Conservation (phyloP, 2,113 vertebrate genomes). For the Acanthisitta chloris region DNA sequence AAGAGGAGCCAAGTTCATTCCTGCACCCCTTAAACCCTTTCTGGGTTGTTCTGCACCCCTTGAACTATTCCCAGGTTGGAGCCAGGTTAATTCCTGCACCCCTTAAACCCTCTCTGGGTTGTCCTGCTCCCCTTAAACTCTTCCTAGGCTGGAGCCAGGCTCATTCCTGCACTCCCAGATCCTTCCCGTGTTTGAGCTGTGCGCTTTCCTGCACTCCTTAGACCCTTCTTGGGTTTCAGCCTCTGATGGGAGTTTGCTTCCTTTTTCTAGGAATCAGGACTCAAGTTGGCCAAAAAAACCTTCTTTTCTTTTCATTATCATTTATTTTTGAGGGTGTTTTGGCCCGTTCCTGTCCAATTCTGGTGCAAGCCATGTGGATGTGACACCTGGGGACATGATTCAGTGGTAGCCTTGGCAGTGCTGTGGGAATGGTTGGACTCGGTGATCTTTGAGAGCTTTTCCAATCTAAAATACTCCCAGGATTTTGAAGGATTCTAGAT, state of each 20-base stretch:
- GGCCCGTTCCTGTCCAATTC: not conserved
- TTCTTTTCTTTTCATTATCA: no score
- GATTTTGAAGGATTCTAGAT: no score
- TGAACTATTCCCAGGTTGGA: rapidly evolving
- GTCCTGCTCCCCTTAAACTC: no score
- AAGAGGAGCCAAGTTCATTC: not conserved
- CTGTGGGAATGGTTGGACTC: rapidly evolving
- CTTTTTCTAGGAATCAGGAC: not conserved
- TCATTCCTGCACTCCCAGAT: not conserved
- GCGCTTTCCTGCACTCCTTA: not conserved
- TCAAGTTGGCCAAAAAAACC: not conserved
- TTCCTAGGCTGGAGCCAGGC: no score
- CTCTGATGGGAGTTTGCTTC: not conserved
- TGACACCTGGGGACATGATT: not conserved
- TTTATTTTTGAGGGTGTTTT: not conserved
- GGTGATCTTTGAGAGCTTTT: not conserved
- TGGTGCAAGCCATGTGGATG: not conserved
- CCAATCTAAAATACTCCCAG: no score
- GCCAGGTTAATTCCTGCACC: not conserved
- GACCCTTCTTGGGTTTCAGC: not conserved
- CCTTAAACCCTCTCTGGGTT: not conserved
- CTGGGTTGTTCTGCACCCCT: not conserved
- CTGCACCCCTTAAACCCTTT: not conserved
- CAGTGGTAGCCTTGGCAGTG: not conserved
- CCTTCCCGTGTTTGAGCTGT: no score